phyloP scores from a whole-genome alignment of 2,113 vertebrate genomes.

The Brachyistius frenatus region DNA sequence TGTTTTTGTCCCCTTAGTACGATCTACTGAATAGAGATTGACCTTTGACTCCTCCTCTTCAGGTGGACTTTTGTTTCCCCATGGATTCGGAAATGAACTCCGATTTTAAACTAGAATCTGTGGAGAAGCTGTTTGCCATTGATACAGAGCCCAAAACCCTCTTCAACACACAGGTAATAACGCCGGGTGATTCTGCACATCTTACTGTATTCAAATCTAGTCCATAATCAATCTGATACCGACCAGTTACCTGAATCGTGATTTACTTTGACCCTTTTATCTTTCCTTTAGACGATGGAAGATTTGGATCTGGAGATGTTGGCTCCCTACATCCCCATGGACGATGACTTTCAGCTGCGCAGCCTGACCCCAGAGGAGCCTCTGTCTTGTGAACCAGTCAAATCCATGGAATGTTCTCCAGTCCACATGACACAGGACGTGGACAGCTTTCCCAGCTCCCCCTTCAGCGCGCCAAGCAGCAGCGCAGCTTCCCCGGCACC shows the following conservation, averaged over 20 bases:
- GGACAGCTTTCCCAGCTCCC: slow-evolving; percentile 80
- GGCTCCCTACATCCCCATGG: slow-evolving; percentile 98
- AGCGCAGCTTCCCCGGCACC: slow-evolving; percentile 85
- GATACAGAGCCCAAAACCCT: slow-evolving; percentile 94
- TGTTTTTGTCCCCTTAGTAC: not conserved
- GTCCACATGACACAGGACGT: slow-evolving; percentile 74
- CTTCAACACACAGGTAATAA: slow-evolving; percentile 90
- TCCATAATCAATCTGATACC: not conserved
- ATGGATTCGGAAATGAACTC: slow-evolving; percentile 92
- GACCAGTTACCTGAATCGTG: not conserved
- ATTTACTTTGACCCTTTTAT: not conserved
- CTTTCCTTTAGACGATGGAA: slow-evolving; percentile 77
- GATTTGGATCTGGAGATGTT: slow-evolving; percentile 96
- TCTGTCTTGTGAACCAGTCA: slow-evolving; percentile 76
- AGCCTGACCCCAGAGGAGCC: slow-evolving; percentile 87
- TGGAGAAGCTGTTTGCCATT: slow-evolving; percentile 98
- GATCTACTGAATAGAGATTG: not conserved
- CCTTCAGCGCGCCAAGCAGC: slow-evolving; percentile 80
- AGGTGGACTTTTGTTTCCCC: slow-evolving; percentile 93
- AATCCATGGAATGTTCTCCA: slow-evolving; percentile 82
- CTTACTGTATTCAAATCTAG: not conserved
- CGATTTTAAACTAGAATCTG: slow-evolving; percentile 95
- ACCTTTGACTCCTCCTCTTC: slow-evolving; percentile 40
- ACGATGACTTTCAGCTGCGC: slow-evolving; percentile 96
- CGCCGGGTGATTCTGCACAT: not conserved